Conservation (phyloP, 1,140 invertebrate species). For the Hylaeus volcanicus region DNA sequence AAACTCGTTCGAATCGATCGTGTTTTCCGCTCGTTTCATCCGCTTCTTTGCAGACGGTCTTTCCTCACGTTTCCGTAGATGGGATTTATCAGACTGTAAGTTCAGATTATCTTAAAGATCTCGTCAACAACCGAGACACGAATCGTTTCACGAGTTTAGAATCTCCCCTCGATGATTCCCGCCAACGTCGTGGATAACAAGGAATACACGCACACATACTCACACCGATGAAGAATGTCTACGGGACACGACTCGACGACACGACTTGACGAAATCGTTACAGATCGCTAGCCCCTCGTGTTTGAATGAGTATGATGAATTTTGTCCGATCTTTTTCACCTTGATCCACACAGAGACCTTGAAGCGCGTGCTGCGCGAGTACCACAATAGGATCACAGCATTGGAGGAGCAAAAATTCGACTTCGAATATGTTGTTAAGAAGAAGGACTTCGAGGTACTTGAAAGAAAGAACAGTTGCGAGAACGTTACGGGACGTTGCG, state of each 20-base stretch:
- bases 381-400: conserved; percentile 92
- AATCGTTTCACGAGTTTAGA: neutral
- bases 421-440: conserved; percentile 97
- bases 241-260: neutral
- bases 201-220: neutral
- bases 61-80: neutral
- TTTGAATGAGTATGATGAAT: conserved; percentile 19
- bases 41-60: conserved; percentile 29
- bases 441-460: conserved; percentile 96
- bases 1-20: neutral
- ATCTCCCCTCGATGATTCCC: neutral
- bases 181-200: neutral
- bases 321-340: conserved; percentile 53
- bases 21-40: conserved; percentile 2
- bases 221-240: neutral
- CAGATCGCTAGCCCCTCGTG: neutral
- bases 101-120: neutral
- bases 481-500: conserved; percentile 48
- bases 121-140: neutral
- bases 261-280: neutral
- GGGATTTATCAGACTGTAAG: neutral
- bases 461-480: conserved; percentile 46
- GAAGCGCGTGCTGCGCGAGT: conserved; percentile 90
- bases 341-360: conserved; percentile 81
- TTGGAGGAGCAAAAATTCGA: conserved; percentile 99